A percentile compares a stretch with the other conserved stretches of the same genome.
Conservation (phyloP, 2,888 invertebrate genomes). For the Seira sanloemensis region DNA sequence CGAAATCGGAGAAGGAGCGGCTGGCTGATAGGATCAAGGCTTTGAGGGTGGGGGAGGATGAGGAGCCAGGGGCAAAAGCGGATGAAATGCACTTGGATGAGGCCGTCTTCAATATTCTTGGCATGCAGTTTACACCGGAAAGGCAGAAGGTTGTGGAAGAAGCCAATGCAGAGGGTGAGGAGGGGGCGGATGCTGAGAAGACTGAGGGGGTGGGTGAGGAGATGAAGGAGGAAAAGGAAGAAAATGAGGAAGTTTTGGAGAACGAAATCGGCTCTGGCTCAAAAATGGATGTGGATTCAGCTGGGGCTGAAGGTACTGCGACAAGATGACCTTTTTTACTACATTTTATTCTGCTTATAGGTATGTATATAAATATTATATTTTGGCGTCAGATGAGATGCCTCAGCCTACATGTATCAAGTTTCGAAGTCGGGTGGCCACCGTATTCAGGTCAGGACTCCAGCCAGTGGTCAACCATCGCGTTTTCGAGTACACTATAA, state of each 20-base stretch:
- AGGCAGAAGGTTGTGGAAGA: neutral
- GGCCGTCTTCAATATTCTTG: constrained; percentile 52
- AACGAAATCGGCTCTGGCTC: neutral
- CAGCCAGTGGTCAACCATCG: constrained; percentile 88
- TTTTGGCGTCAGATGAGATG: neutral
- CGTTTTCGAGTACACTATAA: constrained; percentile 95
- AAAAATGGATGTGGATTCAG: constrained; percentile 12
- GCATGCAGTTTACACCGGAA: neutral
- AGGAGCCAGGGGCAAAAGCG: constrained; percentile 75
- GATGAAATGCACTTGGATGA: constrained; percentile 43
- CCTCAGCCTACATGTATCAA: constrained; percentile 21
- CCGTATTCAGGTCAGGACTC: constrained; percentile 29
- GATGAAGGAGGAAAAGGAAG: neutral
- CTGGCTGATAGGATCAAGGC: constrained; percentile 8
- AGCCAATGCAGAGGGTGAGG: neutral
- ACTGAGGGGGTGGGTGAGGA: neutral
- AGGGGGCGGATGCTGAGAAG: neutral
- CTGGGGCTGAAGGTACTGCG: neutral
- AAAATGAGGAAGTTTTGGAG: neutral
- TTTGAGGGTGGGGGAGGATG: neutral
- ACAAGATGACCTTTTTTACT: neutral
- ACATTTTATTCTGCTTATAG: neutral
- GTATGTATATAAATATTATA: neutral
- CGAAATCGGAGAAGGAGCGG: constrained; percentile 68
- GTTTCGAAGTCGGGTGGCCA: neutral